These are phyloP conservation scores for Gobio gobio DNA, from an alignment of 2,113 vertebrate species.

Conservation along the genomic window DNA sequence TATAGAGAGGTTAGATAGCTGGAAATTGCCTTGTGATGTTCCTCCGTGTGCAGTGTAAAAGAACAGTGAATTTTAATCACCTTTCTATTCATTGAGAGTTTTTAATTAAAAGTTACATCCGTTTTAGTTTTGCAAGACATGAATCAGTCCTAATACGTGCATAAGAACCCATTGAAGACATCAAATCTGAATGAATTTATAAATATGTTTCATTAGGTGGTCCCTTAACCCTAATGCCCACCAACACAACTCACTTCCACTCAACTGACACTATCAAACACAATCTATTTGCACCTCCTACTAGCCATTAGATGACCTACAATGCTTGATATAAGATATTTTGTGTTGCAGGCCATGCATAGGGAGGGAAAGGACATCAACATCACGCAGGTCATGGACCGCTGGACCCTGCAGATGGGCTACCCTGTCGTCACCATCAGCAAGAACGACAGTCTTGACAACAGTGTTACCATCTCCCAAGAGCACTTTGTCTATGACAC, in stretches of 20 bases:
- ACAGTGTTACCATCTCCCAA: constrained; percentile 84
- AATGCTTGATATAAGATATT: background rate
- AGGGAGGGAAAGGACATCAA: constrained; percentile 91
- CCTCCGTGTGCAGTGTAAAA: background rate
- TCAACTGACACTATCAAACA: background rate
- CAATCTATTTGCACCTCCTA: background rate
- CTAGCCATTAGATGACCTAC: too few relatives aligned
- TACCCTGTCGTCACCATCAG: constrained; percentile 94
- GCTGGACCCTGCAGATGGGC: constrained; percentile 98
- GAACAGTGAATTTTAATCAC: constrained; percentile 5
- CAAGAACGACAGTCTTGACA: constrained; percentile 85
- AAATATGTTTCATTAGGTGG: background rate
- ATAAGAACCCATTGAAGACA: background rate
- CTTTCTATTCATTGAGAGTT: background rate
- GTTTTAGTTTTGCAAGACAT: background rate
- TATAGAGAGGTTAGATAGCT: constrained; percentile 4
- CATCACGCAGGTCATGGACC: constrained; percentile 94
- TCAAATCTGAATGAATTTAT: background rate
- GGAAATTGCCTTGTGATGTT: constrained; percentile 4
- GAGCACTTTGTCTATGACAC: constrained; percentile 93
- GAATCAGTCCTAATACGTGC: too few relatives aligned
- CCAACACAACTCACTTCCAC: background rate
- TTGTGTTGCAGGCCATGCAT: constrained; percentile 83
- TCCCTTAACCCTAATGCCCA: background rate
- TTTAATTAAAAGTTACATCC: constrained; percentile 32